These are phyloP conservation scores for Biston stratarius DNA, from an alignment of 2,888 invertebrate species.

Conservation along the genomic window DNA sequence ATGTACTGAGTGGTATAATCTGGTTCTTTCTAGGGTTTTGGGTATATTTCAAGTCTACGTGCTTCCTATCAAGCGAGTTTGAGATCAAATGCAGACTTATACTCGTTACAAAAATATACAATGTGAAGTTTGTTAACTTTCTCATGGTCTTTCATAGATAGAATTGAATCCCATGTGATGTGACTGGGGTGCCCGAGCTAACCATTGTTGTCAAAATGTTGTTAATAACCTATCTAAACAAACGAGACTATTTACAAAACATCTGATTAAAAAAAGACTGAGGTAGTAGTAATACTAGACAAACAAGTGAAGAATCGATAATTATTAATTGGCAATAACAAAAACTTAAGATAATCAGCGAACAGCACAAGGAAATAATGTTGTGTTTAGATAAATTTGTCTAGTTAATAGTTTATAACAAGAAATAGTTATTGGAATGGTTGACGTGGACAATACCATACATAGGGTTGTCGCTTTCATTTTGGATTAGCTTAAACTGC, in stretches of 20 bases:
- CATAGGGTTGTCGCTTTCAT: not conserved
- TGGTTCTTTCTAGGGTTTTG: no score
- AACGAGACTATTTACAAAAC: conserved; percentile 7
- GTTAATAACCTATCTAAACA: conserved; percentile 10
- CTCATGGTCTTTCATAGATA: conserved; percentile 3
- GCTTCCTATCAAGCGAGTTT: no score
- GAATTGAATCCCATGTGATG: not conserved
- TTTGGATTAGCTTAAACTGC: no score
- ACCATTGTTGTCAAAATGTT: conserved; percentile 7
- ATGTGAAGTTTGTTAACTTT: not conserved
- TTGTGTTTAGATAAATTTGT: not conserved
- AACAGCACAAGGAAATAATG: not conserved
- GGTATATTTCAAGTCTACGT: no score
- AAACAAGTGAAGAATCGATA: conserved; percentile 4
- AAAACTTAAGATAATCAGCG: not conserved
- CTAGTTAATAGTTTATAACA: no score
- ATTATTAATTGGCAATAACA: not conserved
- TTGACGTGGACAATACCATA: not conserved
- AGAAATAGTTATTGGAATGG: not conserved
- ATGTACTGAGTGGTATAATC: no score
- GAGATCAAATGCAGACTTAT: no score
- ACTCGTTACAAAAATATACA: no score
- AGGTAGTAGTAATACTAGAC: not conserved
- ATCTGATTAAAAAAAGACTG: conserved; percentile 2
- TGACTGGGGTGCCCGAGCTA: not conserved